Evolutionary conservation across 2,113 vertebrate genomes (phyloP), one percentile per base, ranked within the genome.

Genomic region (Aythya baeri): DNA sequence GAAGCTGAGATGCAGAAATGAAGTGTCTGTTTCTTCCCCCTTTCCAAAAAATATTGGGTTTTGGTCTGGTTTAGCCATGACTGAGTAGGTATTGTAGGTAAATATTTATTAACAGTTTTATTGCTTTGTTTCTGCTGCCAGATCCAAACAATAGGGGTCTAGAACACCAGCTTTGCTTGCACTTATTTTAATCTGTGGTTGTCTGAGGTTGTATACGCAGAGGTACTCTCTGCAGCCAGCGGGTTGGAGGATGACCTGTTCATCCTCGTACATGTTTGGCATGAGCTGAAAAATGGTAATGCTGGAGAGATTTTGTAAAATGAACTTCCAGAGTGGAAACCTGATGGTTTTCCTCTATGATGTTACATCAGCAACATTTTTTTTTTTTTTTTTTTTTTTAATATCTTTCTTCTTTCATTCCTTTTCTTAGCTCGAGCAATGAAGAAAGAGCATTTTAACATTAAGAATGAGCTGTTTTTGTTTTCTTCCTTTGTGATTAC

Each of bases 101-200:
- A 97, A 89, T 91, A 59, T 91, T 97, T 95, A 89, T 88, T 96
- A 98, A 91, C 77, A 93, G 72, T 94, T 96, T 88, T 94, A 91
- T 94, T 84, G 67, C 83, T 96, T 97, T 96, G 74, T 92, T 96
- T 96, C 92, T 94, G 75, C 83, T 93, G 88, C 92, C 86, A 93
- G 78, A 83, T 97, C 59, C 50, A 72, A 94, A 92, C 94, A 96
- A 84, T 62, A 71, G 74, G 83, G 81, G 36, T 76, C 86, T 67
- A 73, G 62, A 73, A 89, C 59, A 83, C 21, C 86, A 46, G 83
- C 65, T 95, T 85, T 96, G 50, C 87, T 96, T 86, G 94, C 57
- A 61, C 81, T 91, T 82, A 79, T 11, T 41, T 83, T 84, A 61
- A 59, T 82, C 83, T 16, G 3, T 22, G 34, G 49, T 17, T 82